Base-by-base conservation (phyloP, 1,140 invertebrate genomes). In the Anadara kagoshimensis region DNA sequence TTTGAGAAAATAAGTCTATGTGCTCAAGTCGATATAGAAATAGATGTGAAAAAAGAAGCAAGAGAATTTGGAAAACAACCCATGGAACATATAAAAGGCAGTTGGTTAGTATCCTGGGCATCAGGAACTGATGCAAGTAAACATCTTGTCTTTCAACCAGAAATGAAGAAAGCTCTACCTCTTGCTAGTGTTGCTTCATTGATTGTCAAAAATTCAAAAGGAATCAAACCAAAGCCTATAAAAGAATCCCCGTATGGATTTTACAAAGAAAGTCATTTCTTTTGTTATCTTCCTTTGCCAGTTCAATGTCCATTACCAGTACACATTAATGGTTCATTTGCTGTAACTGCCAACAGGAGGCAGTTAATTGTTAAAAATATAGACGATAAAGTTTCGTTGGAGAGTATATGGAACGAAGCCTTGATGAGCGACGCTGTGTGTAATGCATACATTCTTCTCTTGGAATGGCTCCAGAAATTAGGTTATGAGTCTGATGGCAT, bases 251-350 rank as follows among this genome's bases (percentile, higher is more conserved):
- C 73, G 29, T 51, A 49, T 18, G 69, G 72, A 29, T 81, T 80
- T 58, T 82, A 82, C 65, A 66, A 57, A 53, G 64, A 69, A 14
- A 72, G 78, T 26, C 83, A 83, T 65, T 58, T 78, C n/a, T 83
- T 81, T 58, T 81, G 75, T 44, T 83, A 76, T 58, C 56, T 83
- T 0, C 81, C 81, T 16, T 54, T 83, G 14, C 79, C 81, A 20
- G 73, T 75, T 49, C 12, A 64, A 53, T 66, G 57, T n/a, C 36
- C 24, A 1, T 72, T 78, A 1, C 81, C 76, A 54, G 75, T 81
- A 16, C 79, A 83, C 57, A 74, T 83, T n/a, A 82, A 84, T 62
- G 77, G 68, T 12, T 71, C 77, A 36, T 82, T 83, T 66, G 72
- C 68, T 20, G 51, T 70, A n/a, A 63, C 68, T 0, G 62, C 59